Percentiles rank a stretch among this genome's conserved stretches.
Conservation (phyloP, 2,888 invertebrate genomes). For the Chymomyza amoena region DNA sequence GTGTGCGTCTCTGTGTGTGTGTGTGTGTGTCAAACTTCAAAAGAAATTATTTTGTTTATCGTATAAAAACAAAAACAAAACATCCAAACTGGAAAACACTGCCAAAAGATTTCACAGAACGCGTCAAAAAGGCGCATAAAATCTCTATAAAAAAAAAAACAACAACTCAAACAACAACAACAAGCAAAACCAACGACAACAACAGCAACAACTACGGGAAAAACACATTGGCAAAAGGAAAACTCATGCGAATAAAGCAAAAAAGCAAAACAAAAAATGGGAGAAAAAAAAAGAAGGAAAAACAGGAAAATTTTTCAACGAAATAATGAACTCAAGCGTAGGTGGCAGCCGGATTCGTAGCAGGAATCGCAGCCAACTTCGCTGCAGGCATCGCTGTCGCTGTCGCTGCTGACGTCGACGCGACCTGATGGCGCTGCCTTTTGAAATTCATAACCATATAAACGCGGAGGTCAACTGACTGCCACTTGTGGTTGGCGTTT, state of each 20-base stretch:
- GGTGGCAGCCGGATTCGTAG: background rate
- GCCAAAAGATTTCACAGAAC: constrained; percentile 37
- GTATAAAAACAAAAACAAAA: constrained; percentile 23
- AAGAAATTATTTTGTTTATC: constrained; percentile 38
- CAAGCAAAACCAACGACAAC: constrained; percentile 7
- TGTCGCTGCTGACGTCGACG: background rate
- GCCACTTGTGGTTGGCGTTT: constrained; percentile 27
- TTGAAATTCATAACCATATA: constrained; percentile 5
- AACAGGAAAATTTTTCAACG: constrained; percentile 25
- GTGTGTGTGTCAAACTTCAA: constrained; percentile 37
- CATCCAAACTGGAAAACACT: constrained; percentile 20
- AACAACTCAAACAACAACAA: too few relatives aligned
- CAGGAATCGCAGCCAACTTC: background rate
- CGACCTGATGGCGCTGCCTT: background rate
- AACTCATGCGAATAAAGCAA: constrained; percentile 5
- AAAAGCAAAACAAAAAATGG: background rate
- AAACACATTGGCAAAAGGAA: constrained; percentile 16
- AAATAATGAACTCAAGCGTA: constrained; percentile 39
- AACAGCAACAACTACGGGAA: constrained; percentile 7
- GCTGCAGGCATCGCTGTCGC: background rate
- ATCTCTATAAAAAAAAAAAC: background rate
- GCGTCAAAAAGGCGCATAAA: constrained; percentile 5
- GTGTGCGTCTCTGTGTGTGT: constrained; percentile 9
- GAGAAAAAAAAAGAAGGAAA: too few relatives aligned
- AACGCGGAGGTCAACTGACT: constrained; percentile 41